These are phyloP conservation scores for Tetheella fluctuosa DNA, from an alignment of 2,888 invertebrate genomes.

Conservation along the genomic window DNA sequence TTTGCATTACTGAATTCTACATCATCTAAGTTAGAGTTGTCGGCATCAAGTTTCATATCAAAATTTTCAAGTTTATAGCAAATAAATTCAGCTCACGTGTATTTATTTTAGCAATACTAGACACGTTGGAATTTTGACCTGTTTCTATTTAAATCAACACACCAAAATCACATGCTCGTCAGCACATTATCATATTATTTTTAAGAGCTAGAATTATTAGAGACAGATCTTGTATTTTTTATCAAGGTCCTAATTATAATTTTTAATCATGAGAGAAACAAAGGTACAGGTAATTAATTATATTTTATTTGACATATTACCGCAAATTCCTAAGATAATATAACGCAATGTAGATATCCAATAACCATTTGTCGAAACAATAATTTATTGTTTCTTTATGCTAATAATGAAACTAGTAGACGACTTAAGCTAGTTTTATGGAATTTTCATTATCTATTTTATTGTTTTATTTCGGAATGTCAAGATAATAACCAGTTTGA, in stretches of 20 bases:
- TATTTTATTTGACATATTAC: conserved; percentile 61
- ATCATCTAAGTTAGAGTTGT: neutral
- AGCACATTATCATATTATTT: neutral
- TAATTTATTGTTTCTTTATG: conserved; percentile 76
- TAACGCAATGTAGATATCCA: conserved; percentile 54
- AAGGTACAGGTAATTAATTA: conserved; percentile 63
- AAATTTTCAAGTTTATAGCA: neutral
- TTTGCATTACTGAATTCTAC: neutral
- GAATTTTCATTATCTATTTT: conserved; percentile 75
- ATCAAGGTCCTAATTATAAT: conserved; percentile 25
- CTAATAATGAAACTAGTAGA: conserved; percentile 68
- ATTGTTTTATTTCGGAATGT: conserved; percentile 69
- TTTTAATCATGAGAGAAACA: conserved; percentile 45
- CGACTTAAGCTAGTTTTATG: conserved; percentile 70
- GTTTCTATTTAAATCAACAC: conserved; percentile 1
- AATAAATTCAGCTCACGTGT: neutral
- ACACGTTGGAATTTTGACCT: conserved; percentile 2
- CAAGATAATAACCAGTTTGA: conserved; percentile 28
- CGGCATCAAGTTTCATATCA: conserved; percentile 3
- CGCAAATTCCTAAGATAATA: conserved; percentile 62
- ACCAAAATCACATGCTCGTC: neutral
- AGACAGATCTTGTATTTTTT: conserved; percentile 3
- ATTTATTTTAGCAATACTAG: conserved; percentile 2
- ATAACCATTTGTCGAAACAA: conserved; percentile 79
- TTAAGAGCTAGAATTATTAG: neutral